Evolutionary conservation across 2,888 invertebrate species (phyloP).

Genomic region (Pammene aurita): DNA sequence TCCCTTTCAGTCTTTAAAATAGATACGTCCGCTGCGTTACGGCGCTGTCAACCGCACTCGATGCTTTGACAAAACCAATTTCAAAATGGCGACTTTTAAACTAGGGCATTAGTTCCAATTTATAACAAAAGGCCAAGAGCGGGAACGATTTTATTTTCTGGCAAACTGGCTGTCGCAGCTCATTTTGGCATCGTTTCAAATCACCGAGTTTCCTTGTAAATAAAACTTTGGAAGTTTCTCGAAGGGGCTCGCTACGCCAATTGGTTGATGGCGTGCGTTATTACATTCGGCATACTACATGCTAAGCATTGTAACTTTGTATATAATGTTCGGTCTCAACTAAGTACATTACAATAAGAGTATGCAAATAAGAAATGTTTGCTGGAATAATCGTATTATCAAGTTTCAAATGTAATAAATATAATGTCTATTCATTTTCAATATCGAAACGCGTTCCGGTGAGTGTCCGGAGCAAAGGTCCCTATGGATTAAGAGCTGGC

Average conservation of each 20-base stretch:
- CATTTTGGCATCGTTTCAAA: slow-evolving; percentile 65
- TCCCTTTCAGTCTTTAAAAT: no score
- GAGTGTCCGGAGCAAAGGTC: no score
- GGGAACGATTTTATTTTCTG: slow-evolving; percentile 51
- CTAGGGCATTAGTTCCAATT: slow-evolving; percentile 46
- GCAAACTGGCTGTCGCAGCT: slow-evolving; percentile 49
- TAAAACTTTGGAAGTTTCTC: slow-evolving; percentile 48
- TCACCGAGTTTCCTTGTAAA: slow-evolving; percentile 55
- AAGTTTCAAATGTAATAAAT: no score
- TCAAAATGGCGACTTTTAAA: slow-evolving; percentile 45
- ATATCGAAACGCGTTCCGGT: no score
- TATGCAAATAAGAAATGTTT: no score
- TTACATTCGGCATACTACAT: not conserved
- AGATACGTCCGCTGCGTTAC: no score
- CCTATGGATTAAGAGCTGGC: no score
- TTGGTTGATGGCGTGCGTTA: slow-evolving; percentile 27
- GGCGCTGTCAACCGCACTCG: slow-evolving; percentile 16
- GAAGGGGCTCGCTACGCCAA: slow-evolving; percentile 18
- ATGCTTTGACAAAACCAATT: slow-evolving; percentile 45
- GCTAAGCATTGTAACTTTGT: not conserved
- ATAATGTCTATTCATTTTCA: no score
- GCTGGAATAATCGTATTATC: no score
- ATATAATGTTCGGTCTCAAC: not conserved
- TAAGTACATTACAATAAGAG: no score
- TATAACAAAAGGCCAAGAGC: slow-evolving; percentile 46